Evolutionary conservation across 1,140 invertebrate species (phyloP).

Genomic region (Whitmania pigra): DNA sequence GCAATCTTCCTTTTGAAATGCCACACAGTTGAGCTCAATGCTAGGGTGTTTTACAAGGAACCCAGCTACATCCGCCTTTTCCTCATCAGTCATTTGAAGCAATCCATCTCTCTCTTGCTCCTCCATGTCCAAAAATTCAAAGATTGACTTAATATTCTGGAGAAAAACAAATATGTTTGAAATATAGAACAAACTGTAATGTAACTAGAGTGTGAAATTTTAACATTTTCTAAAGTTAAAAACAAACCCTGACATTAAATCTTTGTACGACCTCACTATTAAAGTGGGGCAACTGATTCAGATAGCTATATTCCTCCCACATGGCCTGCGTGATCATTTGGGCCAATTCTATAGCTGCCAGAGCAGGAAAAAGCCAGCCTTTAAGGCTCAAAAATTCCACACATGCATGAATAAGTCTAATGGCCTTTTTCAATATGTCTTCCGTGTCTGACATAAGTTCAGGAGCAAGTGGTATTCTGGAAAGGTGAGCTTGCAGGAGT

Average conservation of each 20-base stretch:
- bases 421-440: constrained; percentile 62
- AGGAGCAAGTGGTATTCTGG: constrained; percentile 72
- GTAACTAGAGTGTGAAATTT: too few relatives aligned
- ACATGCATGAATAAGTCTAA: constrained; percentile 84
- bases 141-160: constrained; percentile 80
- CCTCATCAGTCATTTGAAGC: constrained; percentile 64
- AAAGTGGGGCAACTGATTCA: constrained; percentile 94
- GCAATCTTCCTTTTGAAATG: constrained; percentile 59
- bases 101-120: constrained; percentile 78
- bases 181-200: too few relatives aligned
- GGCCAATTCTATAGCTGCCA: constrained; percentile 96
- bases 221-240: not conserved
- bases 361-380: constrained; percentile 90
- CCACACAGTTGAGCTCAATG: constrained; percentile 88
- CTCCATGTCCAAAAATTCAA: constrained; percentile 96
- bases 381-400: constrained; percentile 95
- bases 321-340: constrained; percentile 99
- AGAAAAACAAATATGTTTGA: constrained; percentile 17
- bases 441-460: constrained; percentile 95
- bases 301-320: constrained; percentile 96
- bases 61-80: constrained; percentile 91
- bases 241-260: constrained; percentile 66
- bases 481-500: constrained; percentile 80
- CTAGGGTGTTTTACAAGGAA: constrained; percentile 99
- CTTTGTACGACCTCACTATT: constrained; percentile 73